These are phyloP conservation scores for Lysiphlebus fabarum DNA, from an alignment of 1,140 invertebrate species.

Conservation along the genomic window DNA sequence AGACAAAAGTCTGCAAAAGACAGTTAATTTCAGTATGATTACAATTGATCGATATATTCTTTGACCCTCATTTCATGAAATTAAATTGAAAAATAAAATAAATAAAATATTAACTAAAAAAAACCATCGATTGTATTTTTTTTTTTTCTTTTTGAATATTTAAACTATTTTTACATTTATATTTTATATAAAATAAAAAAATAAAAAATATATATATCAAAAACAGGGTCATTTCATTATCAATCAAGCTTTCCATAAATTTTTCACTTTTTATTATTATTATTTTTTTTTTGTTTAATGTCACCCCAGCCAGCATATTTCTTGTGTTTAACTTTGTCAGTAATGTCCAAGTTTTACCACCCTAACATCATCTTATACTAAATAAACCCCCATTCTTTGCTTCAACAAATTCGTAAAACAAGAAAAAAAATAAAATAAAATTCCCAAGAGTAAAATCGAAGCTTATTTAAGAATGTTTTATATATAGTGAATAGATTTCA, in stretches of 20 bases:
- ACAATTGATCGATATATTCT: slow-evolving; percentile 48
- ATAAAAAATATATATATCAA: no score
- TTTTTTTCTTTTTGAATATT: neutral
- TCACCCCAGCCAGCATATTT: slow-evolving; percentile 51
- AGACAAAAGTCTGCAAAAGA: slow-evolving; percentile 49
- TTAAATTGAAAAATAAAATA: neutral
- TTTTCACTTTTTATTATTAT: neutral
- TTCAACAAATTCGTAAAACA: slow-evolving; percentile 27
- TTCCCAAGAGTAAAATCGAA: slow-evolving; percentile 13
- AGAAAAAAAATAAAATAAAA: slow-evolving; percentile 22
- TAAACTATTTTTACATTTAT: no score
- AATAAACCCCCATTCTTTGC: slow-evolving; percentile 21
- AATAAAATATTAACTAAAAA: neutral
- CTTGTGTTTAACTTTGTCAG: slow-evolving; percentile 50
- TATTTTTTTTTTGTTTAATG: neutral
- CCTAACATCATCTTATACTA: neutral
- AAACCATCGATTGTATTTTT: neutral
- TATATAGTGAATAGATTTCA: neutral
- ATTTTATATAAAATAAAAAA: neutral
- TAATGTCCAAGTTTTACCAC: neutral
- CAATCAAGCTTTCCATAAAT: neutral
- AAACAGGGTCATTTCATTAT: no score
- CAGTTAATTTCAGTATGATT: slow-evolving; percentile 53
- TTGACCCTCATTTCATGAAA: slow-evolving; percentile 5
- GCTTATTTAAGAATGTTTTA: slow-evolving; percentile 12